A percentile compares a stretch with the other conserved stretches of the same genome.
Evolutionary conservation across 2,113 vertebrate genomes (phyloP).

Genomic region (Riparia riparia): DNA sequence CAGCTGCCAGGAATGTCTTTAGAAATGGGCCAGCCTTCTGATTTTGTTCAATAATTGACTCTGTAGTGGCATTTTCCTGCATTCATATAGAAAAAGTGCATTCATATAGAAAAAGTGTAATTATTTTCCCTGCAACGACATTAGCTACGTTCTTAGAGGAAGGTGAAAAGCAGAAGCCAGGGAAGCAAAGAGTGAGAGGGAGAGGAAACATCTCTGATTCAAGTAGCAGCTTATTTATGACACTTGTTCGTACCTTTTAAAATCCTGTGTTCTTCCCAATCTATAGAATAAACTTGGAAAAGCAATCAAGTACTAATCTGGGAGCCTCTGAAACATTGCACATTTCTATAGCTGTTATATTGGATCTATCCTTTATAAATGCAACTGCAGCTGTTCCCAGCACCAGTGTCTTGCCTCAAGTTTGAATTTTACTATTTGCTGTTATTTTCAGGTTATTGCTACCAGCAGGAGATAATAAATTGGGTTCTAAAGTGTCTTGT

Average conservation of each 20-base stretch:
- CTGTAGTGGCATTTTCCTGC: background rate
- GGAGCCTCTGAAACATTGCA: conserved; percentile 2
- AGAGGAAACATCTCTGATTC: background rate
- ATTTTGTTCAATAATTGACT: background rate
- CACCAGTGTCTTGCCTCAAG: conserved; percentile 34
- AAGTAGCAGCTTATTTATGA: conserved; percentile 36
- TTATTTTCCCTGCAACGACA: background rate
- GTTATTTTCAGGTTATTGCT: conserved; percentile 64
- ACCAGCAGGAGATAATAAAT: conserved; percentile 61
- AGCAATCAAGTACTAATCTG: conserved; percentile 62
- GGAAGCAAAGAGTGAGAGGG: background rate
- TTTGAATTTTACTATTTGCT: conserved; percentile 56
- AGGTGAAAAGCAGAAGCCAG: background rate
- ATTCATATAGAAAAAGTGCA: background rate
- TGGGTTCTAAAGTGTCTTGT: conserved; percentile 51
- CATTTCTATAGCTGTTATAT: conserved; percentile 37
- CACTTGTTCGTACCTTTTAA: background rate
- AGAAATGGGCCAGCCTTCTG: background rate
- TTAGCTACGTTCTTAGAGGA: background rate
- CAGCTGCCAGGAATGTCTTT: background rate
- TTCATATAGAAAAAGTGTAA: no score
- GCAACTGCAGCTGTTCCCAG: conserved; percentile 27
- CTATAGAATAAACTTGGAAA: conserved; percentile 24
- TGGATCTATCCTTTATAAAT: conserved; percentile 45
- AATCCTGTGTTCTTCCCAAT: conserved; percentile 21